These are phyloP conservation scores for Drosophila sturtevanti DNA, from an alignment of 1,140 invertebrate genomes.

Conservation along the genomic window DNA sequence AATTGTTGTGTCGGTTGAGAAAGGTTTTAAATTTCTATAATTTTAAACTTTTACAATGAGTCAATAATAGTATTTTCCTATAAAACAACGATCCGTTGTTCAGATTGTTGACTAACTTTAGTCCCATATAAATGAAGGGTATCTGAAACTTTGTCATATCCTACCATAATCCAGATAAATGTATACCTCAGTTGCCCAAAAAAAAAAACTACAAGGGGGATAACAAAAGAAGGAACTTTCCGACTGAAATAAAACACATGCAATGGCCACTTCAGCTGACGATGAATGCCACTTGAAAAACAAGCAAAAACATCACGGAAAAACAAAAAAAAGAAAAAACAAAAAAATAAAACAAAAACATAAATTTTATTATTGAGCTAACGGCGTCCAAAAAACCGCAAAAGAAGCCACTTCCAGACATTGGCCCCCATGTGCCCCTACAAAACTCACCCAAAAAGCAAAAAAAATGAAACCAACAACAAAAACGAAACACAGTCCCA, in stretches of 20 bases:
- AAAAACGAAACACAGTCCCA: constrained; percentile 43
- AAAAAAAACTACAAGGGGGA: constrained; percentile 1
- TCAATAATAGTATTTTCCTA: too few relatives aligned
- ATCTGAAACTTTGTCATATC: not conserved
- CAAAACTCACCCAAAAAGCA: not conserved
- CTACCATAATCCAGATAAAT: constrained; percentile 7
- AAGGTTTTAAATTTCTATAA: too few relatives aligned
- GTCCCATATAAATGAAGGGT: not conserved
- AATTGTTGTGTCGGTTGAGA: too few relatives aligned
- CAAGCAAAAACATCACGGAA: constrained; percentile 11
- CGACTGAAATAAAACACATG: constrained; percentile 36
- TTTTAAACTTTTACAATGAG: too few relatives aligned
- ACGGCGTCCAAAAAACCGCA: constrained; percentile 35
- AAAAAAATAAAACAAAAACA: constrained; percentile 41
- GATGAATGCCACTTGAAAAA: constrained; percentile 52
- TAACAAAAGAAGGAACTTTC: constrained; percentile 24
- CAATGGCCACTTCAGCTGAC: constrained; percentile 30
- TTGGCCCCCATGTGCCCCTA: not conserved
- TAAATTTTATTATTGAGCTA: constrained; percentile 73
- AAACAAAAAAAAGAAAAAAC: constrained; percentile 4
- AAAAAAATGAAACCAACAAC: not conserved
- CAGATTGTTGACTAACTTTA: too few relatives aligned
- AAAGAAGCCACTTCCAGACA: constrained; percentile 42
- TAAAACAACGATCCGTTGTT: too few relatives aligned
- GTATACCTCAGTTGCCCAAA: constrained; percentile 16